A percentile compares a stretch with the other conserved stretches of the same genome.
Conservation (phyloP, 2,888 invertebrate species). For the Nephrocerus scutellatus region DNA sequence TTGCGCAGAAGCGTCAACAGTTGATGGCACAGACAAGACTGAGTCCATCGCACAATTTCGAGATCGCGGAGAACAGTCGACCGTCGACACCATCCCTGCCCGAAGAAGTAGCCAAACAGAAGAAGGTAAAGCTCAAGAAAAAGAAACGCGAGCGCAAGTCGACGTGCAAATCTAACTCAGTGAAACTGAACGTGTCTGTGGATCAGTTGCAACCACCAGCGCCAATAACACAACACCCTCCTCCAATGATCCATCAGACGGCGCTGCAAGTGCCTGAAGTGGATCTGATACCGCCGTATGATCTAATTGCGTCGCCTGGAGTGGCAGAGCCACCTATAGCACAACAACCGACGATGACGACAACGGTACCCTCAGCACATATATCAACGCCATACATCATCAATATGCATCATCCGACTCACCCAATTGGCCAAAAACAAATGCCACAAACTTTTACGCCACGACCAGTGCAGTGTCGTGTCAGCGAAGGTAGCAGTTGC, state of each 20-base stretch:
- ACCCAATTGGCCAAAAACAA: too few relatives aligned
- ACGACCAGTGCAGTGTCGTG: slow-evolving; percentile 25
- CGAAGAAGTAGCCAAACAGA: slow-evolving; percentile 45
- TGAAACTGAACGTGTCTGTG: slow-evolving; percentile 19
- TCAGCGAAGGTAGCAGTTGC: slow-evolving; percentile 47
- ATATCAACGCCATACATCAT: slow-evolving; percentile 1
- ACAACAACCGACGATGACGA: slow-evolving; percentile 11
- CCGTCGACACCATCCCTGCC: slow-evolving; percentile 57
- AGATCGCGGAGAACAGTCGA: slow-evolving; percentile 58
- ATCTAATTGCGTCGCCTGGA: slow-evolving; percentile 23
- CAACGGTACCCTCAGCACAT: slow-evolving; percentile 17
- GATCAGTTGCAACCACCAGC: slow-evolving; percentile 8
- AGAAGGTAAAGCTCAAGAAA: slow-evolving; percentile 58
- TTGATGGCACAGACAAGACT: slow-evolving; percentile 57
- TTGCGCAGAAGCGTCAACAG: slow-evolving; percentile 69
- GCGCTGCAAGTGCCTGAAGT: slow-evolving; percentile 20
- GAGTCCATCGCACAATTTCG: slow-evolving; percentile 56
- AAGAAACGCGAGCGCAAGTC: slow-evolving; percentile 59
- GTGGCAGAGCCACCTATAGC: slow-evolving; percentile 27
- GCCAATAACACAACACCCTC: slow-evolving; percentile 6
- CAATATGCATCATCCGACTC: too few relatives aligned
- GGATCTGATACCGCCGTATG: slow-evolving; percentile 22
- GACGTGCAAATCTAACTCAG: slow-evolving; percentile 38
- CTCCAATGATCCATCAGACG: slow-evolving; percentile 11
- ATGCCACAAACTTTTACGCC: too few relatives aligned